A percentile compares a stretch with the other conserved stretches of the same genome.
Conservation (phyloP, 2,888 invertebrate species). For the Hypercompe scribonia region DNA sequence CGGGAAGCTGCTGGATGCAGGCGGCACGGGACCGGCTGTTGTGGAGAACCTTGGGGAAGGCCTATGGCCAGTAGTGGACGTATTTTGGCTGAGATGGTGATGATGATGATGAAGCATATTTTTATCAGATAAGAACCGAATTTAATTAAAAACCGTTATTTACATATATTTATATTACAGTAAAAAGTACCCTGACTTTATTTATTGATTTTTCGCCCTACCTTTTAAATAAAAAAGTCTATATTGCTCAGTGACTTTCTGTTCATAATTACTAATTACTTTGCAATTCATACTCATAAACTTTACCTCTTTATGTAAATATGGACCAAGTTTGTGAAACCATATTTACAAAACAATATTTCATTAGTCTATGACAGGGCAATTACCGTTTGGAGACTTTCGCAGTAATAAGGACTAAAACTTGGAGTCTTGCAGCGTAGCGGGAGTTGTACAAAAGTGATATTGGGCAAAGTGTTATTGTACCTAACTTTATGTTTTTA, state of each 20-base stretch:
- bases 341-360: not conserved
- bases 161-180: no score
- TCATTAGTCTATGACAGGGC: not conserved
- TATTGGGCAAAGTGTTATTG: not conserved
- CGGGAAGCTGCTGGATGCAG: no score
- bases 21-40: no score
- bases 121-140: no score
- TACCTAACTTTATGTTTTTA: not conserved
- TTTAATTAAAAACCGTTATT: no score
- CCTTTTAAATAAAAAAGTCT: not conserved
- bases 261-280: not conserved
- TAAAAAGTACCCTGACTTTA: no score
- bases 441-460: not conserved
- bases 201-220: not conserved
- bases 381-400: constrained; percentile 1
- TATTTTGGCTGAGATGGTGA: no score
- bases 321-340: not conserved
- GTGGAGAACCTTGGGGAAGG: no score
- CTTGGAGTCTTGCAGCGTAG: not conserved
- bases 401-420: constrained; percentile 4
- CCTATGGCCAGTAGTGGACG: no score
- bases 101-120: no score
- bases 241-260: not conserved
- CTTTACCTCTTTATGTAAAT: not conserved
- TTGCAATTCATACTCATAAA: not conserved